These are phyloP conservation scores for Euglossa dilemma DNA, from an alignment of 1,140 invertebrate genomes.

Conservation along the genomic window DNA sequence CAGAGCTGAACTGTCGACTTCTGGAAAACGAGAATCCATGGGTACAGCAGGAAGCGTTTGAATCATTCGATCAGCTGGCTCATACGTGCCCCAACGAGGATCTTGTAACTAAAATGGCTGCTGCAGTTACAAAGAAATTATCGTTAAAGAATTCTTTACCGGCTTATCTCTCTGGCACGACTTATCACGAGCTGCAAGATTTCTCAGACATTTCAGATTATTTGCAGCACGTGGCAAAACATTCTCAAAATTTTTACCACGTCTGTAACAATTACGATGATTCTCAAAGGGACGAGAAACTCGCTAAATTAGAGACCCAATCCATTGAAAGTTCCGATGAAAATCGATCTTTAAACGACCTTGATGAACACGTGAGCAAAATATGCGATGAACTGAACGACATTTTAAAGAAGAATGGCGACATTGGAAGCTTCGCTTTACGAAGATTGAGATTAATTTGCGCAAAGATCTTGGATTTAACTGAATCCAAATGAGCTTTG, in stretches of 20 bases:
- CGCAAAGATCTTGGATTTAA: background rate
- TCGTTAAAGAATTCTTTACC: slow-evolving; percentile 63
- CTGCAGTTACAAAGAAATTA: slow-evolving; percentile 56
- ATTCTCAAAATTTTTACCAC: background rate
- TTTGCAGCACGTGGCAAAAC: slow-evolving; percentile 37
- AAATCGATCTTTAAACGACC: background rate
- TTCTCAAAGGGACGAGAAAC: slow-evolving; percentile 67
- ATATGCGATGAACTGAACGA: slow-evolving; percentile 56
- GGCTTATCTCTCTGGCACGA: slow-evolving; percentile 66
- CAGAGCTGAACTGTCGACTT: slow-evolving; percentile 68
- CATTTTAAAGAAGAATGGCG: slow-evolving; percentile 14
- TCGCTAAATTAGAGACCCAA: slow-evolving; percentile 56
- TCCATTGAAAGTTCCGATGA: background rate
- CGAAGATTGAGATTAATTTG: slow-evolving; percentile 27
- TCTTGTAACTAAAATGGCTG: slow-evolving; percentile 64
- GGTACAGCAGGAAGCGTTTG: slow-evolving; percentile 73
- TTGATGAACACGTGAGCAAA: slow-evolving; percentile 40
- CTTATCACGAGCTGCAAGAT: slow-evolving; percentile 47
- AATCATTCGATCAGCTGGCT: slow-evolving; percentile 72
- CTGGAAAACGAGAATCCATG: slow-evolving; percentile 68
- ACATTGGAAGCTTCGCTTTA: slow-evolving; percentile 20
- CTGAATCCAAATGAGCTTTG: background rate
- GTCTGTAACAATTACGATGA: slow-evolving; percentile 50
- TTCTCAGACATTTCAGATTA: slow-evolving; percentile 61
- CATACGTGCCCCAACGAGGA: slow-evolving; percentile 66